These are phyloP conservation scores for Antennarius maculatus DNA, from an alignment of 2,797 vertebrate species.

Conservation along the genomic window DNA sequence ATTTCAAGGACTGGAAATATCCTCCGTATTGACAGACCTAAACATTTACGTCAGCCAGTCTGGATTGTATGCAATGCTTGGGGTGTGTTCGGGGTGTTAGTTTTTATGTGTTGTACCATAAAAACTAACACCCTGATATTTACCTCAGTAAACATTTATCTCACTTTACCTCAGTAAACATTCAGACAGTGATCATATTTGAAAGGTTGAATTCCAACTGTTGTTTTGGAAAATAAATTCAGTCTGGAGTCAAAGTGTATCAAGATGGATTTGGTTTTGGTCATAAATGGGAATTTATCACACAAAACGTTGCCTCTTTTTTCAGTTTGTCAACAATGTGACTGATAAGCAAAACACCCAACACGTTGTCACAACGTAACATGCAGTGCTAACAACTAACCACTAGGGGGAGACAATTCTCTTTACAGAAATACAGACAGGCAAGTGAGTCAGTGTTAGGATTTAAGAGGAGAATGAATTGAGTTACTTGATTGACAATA, in stretches of 20 bases:
- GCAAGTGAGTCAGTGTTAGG: conserved; percentile 3
- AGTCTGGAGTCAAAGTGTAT: conserved; percentile 12
- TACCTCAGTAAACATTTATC: conserved; percentile 49
- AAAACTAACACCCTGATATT: no score
- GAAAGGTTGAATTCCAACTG: conserved; percentile 34
- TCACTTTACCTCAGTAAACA: conserved; percentile 53
- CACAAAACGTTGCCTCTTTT: conserved; percentile 11
- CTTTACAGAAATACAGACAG: background rate
- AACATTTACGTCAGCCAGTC: conserved; percentile 65
- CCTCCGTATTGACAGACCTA: conserved; percentile 57
- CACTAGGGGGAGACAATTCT: conserved; percentile 64
- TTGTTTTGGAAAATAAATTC: conserved; percentile 29
- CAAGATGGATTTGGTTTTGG: conserved; percentile 5
- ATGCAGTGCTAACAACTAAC: conserved; percentile 41
- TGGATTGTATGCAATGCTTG: conserved; percentile 55
- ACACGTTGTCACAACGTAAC: background rate
- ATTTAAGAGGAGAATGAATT: conserved; percentile 3
- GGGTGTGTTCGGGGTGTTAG: conserved; percentile 56
- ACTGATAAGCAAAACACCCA: background rate
- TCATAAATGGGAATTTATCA: conserved; percentile 20
- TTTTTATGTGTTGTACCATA: conserved; percentile 63
- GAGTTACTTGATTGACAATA: conserved; percentile 7
- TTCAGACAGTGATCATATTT: conserved; percentile 60
- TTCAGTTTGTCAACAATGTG: conserved; percentile 5
- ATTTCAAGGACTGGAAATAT: conserved; percentile 75